phyloP scores from a whole-genome alignment of 2,113 vertebrate genomes.

The Malurus melanocephalus region DNA sequence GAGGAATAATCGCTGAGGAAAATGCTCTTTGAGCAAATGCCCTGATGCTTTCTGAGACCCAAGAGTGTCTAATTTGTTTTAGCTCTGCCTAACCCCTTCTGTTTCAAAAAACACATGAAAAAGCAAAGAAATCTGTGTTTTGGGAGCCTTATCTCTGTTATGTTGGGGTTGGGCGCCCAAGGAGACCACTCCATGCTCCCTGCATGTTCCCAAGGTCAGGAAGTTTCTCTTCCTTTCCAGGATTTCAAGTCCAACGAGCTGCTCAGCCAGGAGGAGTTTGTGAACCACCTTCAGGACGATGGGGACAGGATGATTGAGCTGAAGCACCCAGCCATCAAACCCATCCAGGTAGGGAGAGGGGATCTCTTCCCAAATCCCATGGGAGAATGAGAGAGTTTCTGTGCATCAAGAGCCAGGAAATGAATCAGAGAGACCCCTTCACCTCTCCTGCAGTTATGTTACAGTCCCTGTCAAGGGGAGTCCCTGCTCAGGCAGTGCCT shows the following conservation, averaged over 20 bases:
- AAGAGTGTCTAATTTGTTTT: not conserved
- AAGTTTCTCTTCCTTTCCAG: conserved; percentile 59
- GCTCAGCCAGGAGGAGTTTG: conserved; percentile 84
- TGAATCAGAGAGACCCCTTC: not conserved
- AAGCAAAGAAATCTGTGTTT: not conserved
- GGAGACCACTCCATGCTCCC: not conserved
- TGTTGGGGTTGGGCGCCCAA: not conserved
- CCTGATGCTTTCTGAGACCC: not conserved
- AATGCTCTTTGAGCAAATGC: not conserved
- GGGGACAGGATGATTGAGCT: conserved; percentile 87
- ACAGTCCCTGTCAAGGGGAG: not conserved
- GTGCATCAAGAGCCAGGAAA: not conserved
- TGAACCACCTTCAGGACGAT: conserved; percentile 90
- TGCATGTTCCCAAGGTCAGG: not conserved
- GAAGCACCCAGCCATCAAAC: conserved; percentile 85
- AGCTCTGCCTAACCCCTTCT: not conserved
- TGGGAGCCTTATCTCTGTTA: not conserved
- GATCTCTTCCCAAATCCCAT: not conserved
- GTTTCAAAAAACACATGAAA: not conserved
- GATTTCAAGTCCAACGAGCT: conserved; percentile 90
- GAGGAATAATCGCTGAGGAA: not conserved
- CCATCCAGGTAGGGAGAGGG: conserved; percentile 80
- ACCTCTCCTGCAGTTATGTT: not conserved
- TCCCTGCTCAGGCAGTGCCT: not conserved
- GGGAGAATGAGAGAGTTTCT: not conserved